Percentiles rank a stretch among this genome's conserved stretches.
Conservation (phyloP, 2,113 vertebrate species). For the Gnathonemus echidnorhynchus region DNA sequence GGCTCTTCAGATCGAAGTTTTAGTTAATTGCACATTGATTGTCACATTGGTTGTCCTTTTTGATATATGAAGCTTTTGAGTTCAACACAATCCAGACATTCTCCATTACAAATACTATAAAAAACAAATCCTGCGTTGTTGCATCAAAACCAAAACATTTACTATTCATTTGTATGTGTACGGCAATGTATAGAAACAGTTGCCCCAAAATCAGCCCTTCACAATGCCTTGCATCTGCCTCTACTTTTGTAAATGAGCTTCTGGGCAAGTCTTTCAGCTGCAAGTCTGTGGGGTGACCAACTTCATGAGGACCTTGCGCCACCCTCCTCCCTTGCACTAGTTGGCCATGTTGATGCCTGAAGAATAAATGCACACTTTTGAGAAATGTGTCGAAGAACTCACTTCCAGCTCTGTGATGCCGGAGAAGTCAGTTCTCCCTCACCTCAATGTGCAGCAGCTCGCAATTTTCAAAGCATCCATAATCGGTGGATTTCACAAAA, state of each 20-base stretch:
- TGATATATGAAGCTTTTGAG: slow-evolving; percentile 1
- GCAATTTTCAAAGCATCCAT: slow-evolving; percentile 22
- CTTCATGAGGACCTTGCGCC: slow-evolving; percentile 70
- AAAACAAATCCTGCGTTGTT: neutral
- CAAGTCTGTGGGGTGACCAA: slow-evolving; percentile 88
- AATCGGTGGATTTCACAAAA: slow-evolving; percentile 17
- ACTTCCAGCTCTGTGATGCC: slow-evolving; percentile 39
- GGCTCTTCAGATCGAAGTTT: neutral
- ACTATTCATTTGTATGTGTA: neutral
- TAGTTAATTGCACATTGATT: slow-evolving; percentile 24
- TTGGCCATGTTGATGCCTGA: slow-evolving; percentile 96
- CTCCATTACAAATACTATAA: neutral
- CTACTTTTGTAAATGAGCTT: slow-evolving; percentile 50
- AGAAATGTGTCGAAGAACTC: slow-evolving; percentile 56
- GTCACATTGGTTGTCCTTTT: slow-evolving; percentile 10
- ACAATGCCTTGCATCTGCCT: slow-evolving; percentile 70
- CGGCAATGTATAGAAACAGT: slow-evolving; percentile 26
- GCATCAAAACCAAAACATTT: neutral
- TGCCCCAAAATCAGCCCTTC: slow-evolving; percentile 58
- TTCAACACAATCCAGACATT: neutral
- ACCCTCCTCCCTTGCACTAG: slow-evolving; percentile 59
- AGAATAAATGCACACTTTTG: slow-evolving; percentile 46
- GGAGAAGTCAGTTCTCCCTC: slow-evolving; percentile 65
- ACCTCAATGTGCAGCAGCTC: slow-evolving; percentile 20
- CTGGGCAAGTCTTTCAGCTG: slow-evolving; percentile 40